A percentile compares a stretch with the other conserved stretches of the same genome.
Conservation (phyloP, 2,888 invertebrate species). For the Chrysodeixis includens region DNA sequence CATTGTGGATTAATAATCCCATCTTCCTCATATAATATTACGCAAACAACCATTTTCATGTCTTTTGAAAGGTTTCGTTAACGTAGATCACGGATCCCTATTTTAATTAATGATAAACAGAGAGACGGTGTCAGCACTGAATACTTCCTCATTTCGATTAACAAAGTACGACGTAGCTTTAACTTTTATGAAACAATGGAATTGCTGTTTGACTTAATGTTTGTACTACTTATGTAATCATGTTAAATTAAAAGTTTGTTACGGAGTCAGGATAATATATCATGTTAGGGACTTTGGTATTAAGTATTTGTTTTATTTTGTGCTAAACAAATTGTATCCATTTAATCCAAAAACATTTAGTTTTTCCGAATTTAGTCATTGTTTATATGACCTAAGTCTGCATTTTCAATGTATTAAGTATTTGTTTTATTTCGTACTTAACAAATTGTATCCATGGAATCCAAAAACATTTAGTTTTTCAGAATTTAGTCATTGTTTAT, state of each 20-base stretch:
- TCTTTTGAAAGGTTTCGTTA: conserved; percentile 4
- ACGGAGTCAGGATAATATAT: not conserved
- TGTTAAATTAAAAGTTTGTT: not conserved
- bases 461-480: too few relatives aligned
- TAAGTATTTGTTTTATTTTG: too few relatives aligned
- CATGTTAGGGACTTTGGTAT: too few relatives aligned
- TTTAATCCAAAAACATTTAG: too few relatives aligned
- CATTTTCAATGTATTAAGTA: too few relatives aligned
- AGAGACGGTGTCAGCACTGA: conserved; percentile 26
- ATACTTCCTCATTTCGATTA: conserved; percentile 45
- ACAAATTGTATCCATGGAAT: too few relatives aligned
- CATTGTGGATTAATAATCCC: not conserved
- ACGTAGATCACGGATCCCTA: conserved; percentile 27
- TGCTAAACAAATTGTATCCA: too few relatives aligned
- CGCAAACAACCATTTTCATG: conserved; percentile 20
- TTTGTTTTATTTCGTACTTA: too few relatives aligned
- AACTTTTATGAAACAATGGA: conserved; percentile 33
- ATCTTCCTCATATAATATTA: not conserved
- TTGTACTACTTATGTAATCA: conserved; percentile 4
- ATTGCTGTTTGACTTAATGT: conserved; percentile 18
- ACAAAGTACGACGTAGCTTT: conserved; percentile 39
- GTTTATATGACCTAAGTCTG: too few relatives aligned
- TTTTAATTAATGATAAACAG: conserved; percentile 56
- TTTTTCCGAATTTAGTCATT: too few relatives aligned
- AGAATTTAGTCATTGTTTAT: too few relatives aligned